phyloP scores from a whole-genome alignment of 2,113 vertebrate genomes.

The Amblyornis subalaris region DNA sequence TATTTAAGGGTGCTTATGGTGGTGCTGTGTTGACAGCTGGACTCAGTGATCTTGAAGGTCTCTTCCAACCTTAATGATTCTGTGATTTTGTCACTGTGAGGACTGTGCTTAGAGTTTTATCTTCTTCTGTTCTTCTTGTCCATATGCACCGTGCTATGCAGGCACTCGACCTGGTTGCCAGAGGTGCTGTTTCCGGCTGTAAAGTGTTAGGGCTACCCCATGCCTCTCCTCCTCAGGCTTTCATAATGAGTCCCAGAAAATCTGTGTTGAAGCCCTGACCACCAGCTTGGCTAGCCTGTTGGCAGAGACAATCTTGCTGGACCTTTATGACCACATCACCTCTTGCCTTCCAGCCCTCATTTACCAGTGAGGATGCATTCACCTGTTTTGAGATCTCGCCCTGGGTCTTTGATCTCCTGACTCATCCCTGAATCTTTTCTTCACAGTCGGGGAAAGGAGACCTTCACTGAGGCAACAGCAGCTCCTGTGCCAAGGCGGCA shows the following conservation, averaged over 20 bases:
- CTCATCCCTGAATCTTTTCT: background rate
- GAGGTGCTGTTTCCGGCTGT: background rate
- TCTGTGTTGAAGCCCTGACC: fast-evolving
- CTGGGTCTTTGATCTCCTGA: background rate
- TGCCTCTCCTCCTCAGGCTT: background rate
- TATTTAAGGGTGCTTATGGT: background rate
- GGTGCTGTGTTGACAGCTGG: background rate
- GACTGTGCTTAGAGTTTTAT: background rate
- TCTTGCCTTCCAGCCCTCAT: background rate
- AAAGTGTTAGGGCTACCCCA: background rate
- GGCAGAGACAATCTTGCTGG: background rate
- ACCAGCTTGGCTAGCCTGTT: background rate
- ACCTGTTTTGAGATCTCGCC: background rate
- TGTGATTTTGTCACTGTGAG: background rate
- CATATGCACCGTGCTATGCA: background rate
- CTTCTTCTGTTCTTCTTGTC: background rate
- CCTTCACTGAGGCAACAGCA: background rate
- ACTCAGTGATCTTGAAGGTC: background rate
- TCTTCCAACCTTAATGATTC: background rate
- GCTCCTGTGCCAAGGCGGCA: background rate
- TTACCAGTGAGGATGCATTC: background rate
- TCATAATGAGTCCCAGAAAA: background rate
- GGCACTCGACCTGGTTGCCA: background rate
- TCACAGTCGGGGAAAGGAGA: background rate
- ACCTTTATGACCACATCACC: background rate